Percentiles rank a stretch among this genome's conserved stretches.
These are phyloP conservation scores for Serranus cabrilla DNA, from an alignment of 2,797 vertebrate genomes.

Conservation along the genomic window DNA sequence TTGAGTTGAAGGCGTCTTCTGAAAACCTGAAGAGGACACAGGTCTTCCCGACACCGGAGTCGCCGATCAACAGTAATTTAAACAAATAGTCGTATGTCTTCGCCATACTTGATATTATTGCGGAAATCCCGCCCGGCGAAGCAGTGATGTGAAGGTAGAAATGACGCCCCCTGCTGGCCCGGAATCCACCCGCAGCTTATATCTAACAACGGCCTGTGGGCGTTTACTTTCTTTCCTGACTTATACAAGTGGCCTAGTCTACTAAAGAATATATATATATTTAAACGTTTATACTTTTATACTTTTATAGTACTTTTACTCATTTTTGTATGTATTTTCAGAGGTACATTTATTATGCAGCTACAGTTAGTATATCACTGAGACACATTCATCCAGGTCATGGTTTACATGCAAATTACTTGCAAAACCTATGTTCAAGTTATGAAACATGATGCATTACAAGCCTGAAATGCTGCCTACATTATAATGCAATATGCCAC, in stretches of 20 bases:
- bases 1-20: constrained; percentile 98
- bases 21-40: constrained; percentile 98
- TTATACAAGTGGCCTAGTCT: neutral
- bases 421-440: too few species aligned
- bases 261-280: too few species aligned
- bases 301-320: too few species aligned
- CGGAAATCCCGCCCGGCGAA: constrained; percentile 89
- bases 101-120: constrained; percentile 93
- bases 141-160: constrained; percentile 29
- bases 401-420: too few species aligned
- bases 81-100: constrained; percentile 99
- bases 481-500: too few species aligned
- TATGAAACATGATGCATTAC: too few species aligned
- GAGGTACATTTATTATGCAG: too few species aligned
- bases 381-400: too few species aligned
- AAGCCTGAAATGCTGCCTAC: too few species aligned
- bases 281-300: too few species aligned
- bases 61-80: constrained; percentile 97
- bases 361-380: too few species aligned
- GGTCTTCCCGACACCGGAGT: constrained; percentile 97
- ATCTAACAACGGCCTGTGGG: neutral
- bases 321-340: too few species aligned
- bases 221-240: neutral
- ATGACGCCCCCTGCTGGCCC: constrained; percentile 79
- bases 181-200: constrained; percentile 31